Evolutionary conservation across 2,113 vertebrate species (phyloP).

Genomic region (Carassius carassius): DNA sequence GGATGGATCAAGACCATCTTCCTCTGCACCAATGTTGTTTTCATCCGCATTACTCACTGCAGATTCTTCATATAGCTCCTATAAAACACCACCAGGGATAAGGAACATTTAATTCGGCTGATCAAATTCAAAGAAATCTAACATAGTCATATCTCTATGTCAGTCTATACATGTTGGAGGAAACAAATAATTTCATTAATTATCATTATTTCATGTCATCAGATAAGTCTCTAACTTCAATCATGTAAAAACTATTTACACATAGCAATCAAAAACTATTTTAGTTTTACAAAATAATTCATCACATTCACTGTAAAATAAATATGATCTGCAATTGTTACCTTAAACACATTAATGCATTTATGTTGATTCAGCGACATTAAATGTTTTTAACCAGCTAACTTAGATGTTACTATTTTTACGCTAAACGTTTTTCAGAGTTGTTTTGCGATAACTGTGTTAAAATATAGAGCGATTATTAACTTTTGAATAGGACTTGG

Average conservation of each 20-base stretch:
- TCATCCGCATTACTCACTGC: constrained; percentile 77
- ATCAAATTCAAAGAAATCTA: background rate
- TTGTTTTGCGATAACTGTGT: too few relatives aligned
- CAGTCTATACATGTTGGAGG: background rate
- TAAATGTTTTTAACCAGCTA: too few relatives aligned
- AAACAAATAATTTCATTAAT: background rate
- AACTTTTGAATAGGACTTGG: too few relatives aligned
- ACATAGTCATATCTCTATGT: too few relatives aligned
- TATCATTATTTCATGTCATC: background rate
- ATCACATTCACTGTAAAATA: background rate
- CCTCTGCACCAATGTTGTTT: constrained; percentile 74
- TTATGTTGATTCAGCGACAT: too few relatives aligned
- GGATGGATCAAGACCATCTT: constrained; percentile 78
- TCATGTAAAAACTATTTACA: background rate
- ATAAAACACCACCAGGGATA: constrained; percentile 22
- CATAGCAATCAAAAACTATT: background rate
- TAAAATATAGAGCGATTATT: too few relatives aligned
- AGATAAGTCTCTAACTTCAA: background rate
- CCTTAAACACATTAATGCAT: too few relatives aligned
- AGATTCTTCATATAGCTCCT: constrained; percentile 85
- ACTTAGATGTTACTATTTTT: too few relatives aligned
- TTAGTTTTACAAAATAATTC: background rate
- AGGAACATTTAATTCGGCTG: background rate
- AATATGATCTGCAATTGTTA: too few relatives aligned
- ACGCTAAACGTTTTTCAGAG: too few relatives aligned